A percentile compares a stretch with the other conserved stretches of the same genome.
phyloP scores from a whole-genome alignment of 2,888 invertebrate species.

The Invenusta paracnida region DNA sequence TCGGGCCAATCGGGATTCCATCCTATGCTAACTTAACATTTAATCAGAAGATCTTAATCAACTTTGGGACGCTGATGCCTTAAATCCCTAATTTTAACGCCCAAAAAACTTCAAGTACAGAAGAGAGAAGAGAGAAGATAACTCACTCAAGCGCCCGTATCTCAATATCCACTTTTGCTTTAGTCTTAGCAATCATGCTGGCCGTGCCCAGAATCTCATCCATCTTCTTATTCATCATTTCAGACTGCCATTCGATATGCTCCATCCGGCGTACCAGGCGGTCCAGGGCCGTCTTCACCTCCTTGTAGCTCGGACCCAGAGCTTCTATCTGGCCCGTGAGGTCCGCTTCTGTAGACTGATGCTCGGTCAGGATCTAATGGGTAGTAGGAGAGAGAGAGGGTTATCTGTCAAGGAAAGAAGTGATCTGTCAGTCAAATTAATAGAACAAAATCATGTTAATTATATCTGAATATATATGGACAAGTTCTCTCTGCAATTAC shows the following conservation, averaged over 20 bases:
- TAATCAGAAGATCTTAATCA: too few relatives aligned
- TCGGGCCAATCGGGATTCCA: too few relatives aligned
- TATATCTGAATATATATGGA: too few relatives aligned
- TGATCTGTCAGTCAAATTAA: too few relatives aligned
- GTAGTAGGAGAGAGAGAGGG: neutral
- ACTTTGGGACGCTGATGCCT: too few relatives aligned
- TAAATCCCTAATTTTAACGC: too few relatives aligned
- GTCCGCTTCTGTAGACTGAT: conserved; percentile 3
- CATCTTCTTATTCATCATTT: conserved; percentile 39
- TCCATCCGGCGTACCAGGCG: conserved; percentile 25
- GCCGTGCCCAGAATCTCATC: conserved; percentile 9
- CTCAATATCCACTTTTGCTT: conserved; percentile 13
- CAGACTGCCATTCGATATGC: conserved; percentile 30
- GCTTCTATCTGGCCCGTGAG: conserved; percentile 24
- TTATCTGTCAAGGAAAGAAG: too few relatives aligned
- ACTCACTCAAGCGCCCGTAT: conserved; percentile 36
- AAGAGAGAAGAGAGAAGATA: neutral
- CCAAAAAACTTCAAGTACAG: too few relatives aligned
- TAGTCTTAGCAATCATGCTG: conserved; percentile 32
- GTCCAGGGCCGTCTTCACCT: conserved; percentile 17
- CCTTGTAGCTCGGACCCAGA: conserved; percentile 32
- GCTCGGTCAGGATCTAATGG: conserved; percentile 10
- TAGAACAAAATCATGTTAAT: too few relatives aligned
- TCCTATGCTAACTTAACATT: too few relatives aligned
- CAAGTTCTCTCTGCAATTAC: too few relatives aligned